These are phyloP conservation scores for Cosmopolites sordidus DNA, from an alignment of 2,888 invertebrate genomes.

Conservation along the genomic window DNA sequence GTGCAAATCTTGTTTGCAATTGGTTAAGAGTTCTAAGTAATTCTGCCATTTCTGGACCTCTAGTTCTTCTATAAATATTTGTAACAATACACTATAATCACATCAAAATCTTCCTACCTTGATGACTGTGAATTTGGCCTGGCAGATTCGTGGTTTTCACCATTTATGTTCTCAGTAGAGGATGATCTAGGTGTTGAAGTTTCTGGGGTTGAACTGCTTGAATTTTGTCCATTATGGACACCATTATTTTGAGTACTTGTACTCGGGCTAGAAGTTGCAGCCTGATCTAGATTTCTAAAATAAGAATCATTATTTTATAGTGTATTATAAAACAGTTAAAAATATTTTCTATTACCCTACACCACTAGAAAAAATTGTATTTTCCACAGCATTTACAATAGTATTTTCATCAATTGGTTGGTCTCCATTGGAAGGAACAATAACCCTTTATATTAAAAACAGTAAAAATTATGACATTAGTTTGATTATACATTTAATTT, in stretches of 20 bases:
- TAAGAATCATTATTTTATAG: too few relatives aligned
- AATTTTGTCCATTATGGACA: constrained; percentile 22
- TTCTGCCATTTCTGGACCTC: constrained; percentile 54
- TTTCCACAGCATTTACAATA: constrained; percentile 42
- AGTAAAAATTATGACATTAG: too few relatives aligned
- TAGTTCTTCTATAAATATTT: constrained; percentile 35
- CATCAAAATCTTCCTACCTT: not conserved
- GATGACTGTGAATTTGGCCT: not conserved
- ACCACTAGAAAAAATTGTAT: constrained; percentile 32
- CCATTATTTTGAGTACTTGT: constrained; percentile 1
- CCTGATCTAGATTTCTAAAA: not conserved
- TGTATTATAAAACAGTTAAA: too few relatives aligned
- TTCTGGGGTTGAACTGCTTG: constrained; percentile 38
- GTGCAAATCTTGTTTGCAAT: constrained; percentile 59
- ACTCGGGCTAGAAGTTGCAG: not conserved
- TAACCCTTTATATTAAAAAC: constrained; percentile 37
- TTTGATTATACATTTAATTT: too few relatives aligned
- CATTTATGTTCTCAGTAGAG: constrained; percentile 37
- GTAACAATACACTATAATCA: not conserved
- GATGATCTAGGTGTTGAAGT: constrained; percentile 36
- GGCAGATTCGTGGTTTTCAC: constrained; percentile 23
- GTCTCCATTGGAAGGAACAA: constrained; percentile 40
- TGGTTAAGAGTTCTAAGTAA: constrained; percentile 53
- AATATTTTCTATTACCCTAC: too few relatives aligned
- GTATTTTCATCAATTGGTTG: constrained; percentile 41